These are phyloP conservation scores for Allacma fusca DNA, from an alignment of 2,888 invertebrate species.

Conservation along the genomic window DNA sequence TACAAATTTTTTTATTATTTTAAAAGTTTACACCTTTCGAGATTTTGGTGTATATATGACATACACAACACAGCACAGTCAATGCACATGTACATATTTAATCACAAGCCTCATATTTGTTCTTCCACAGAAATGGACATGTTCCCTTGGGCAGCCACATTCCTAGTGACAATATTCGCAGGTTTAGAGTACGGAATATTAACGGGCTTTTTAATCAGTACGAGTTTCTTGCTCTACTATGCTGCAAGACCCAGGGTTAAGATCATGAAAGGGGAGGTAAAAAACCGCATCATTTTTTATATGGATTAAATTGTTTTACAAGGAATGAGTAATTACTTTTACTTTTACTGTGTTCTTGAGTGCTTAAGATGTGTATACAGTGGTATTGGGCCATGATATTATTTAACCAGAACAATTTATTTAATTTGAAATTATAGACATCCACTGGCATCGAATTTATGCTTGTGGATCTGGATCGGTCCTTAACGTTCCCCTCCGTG, in stretches of 20 bases:
- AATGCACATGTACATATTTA: not conserved
- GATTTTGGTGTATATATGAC: no score
- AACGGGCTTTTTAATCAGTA: slow-evolving; percentile 80
- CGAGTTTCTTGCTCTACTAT: slow-evolving; percentile 79
- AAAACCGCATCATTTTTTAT: no score
- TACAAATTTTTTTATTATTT: no score
- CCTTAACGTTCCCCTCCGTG: slow-evolving; percentile 87
- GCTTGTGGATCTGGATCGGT: slow-evolving; percentile 79
- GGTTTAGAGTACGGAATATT: slow-evolving; percentile 88
- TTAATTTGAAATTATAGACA: slow-evolving; percentile 69
- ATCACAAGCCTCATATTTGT: not conserved
- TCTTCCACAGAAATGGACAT: slow-evolving; percentile 78
- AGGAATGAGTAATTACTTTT: no score
- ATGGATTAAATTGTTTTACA: no score
- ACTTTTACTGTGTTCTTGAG: no score
- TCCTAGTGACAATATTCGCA: slow-evolving; percentile 81
- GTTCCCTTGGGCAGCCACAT: slow-evolving; percentile 82
- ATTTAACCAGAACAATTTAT: no score
- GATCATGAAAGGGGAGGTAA: slow-evolving; percentile 76
- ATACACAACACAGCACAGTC: no score
- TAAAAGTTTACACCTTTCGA: no score
- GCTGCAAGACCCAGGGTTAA: slow-evolving; percentile 80
- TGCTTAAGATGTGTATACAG: no score
- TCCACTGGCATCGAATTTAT: slow-evolving; percentile 75
- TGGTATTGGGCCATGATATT: no score